Conservation (phyloP, 2,797 vertebrate genomes). For the Zenarchopterus dispar region DNA sequence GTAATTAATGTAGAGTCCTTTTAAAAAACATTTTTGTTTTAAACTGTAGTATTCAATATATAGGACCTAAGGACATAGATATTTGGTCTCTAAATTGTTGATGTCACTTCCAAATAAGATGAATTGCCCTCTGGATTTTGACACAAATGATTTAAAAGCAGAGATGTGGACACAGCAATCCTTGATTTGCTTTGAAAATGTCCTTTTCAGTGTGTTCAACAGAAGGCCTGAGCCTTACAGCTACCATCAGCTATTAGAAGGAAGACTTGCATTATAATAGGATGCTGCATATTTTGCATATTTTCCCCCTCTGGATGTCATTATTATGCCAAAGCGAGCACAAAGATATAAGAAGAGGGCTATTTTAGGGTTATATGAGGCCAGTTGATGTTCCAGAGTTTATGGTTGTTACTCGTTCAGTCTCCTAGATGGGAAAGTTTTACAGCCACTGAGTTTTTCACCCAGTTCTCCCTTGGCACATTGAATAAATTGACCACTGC, state of each 20-base stretch:
- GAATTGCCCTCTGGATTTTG: not conserved
- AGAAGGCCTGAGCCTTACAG: slow-evolving; percentile 11
- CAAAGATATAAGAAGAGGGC: not conserved
- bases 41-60: too few species aligned
- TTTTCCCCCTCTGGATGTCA: slow-evolving; percentile 20
- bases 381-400: slow-evolving; percentile 27
- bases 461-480: slow-evolving; percentile 58
- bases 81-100: too few species aligned
- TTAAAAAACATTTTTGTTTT: too few species aligned
- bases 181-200: slow-evolving; percentile 21
- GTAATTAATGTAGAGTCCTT: too few species aligned
- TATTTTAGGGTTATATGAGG: slow-evolving; percentile 11
- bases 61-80: too few species aligned
- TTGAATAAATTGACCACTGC: slow-evolving; percentile 62
- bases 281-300: slow-evolving; percentile 26
- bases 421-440: slow-evolving; percentile 56
- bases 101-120: not conserved
- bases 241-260: slow-evolving; percentile 1
- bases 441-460: slow-evolving; percentile 61
- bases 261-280: slow-evolving; percentile 22
- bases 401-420: slow-evolving; percentile 49
- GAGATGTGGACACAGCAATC: not conserved
- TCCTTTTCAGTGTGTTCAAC: slow-evolving; percentile 7
- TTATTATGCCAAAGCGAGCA: slow-evolving; percentile 6
- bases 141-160: slow-evolving; percentile 16